A percentile compares a stretch with the other conserved stretches of the same genome.
Conservation (phyloP, 2,797 vertebrate genomes). For the Hydrophis major region DNA sequence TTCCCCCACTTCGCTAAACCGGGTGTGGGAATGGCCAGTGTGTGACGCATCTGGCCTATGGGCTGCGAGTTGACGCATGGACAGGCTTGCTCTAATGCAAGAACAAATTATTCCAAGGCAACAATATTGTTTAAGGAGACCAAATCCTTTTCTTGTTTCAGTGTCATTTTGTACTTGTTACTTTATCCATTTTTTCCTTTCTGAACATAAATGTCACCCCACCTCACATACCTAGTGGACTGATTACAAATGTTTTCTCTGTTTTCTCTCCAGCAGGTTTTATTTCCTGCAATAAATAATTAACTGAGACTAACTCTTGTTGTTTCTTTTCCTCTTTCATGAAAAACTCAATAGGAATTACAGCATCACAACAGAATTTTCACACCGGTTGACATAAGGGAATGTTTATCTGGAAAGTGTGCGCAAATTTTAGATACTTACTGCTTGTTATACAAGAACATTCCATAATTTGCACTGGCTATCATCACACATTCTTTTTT, state of each 20-base stretch:
- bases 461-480: not conserved
- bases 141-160: not conserved
- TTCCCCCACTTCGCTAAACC: no score
- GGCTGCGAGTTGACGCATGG: no score
- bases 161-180: slow-evolving; percentile 2
- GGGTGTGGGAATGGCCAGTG: no score
- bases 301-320: slow-evolving; percentile 39
- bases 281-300: slow-evolving; percentile 62
- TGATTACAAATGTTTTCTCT: not conserved
- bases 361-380: not conserved
- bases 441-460: not conserved
- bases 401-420: not conserved
- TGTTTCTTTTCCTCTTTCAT: not conserved
- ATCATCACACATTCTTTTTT: not conserved
- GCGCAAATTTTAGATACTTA: not conserved
- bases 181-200: not conserved
- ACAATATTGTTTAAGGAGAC: slow-evolving; percentile 4
- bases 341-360: not conserved
- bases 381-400: no score
- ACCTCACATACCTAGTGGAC: not conserved
- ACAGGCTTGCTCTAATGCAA: not conserved
- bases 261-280: slow-evolving; percentile 20
- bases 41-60: no score
- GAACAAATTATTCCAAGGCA: not conserved
- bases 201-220: not conserved